These are phyloP conservation scores for Diplogasteroides magnus DNA, from an alignment of 1,140 invertebrate genomes.

Conservation along the genomic window DNA sequence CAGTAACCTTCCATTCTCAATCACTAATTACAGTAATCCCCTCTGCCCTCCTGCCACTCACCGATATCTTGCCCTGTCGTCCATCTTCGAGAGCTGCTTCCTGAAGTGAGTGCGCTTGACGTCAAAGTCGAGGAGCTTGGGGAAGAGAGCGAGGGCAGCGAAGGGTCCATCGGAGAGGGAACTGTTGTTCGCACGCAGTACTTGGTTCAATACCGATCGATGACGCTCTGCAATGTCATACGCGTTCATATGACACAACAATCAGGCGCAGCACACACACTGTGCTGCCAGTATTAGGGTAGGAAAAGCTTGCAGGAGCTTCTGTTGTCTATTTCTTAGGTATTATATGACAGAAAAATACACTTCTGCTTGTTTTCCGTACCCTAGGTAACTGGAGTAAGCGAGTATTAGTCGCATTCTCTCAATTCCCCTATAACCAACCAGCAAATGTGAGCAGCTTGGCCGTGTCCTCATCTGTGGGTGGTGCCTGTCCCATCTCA, in stretches of 20 bases:
- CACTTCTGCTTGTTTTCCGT: too few relatives aligned
- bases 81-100: slow-evolving; percentile 46
- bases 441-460: slow-evolving; percentile 49
- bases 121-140: slow-evolving; percentile 82
- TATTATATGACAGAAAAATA: too few relatives aligned
- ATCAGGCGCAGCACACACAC: too few relatives aligned
- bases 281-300: too few relatives aligned
- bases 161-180: slow-evolving; percentile 71
- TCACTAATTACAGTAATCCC: slow-evolving; percentile 25
- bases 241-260: too few relatives aligned
- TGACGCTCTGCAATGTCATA: slow-evolving; percentile 76
- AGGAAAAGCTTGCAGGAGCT: too few relatives aligned
- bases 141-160: slow-evolving; percentile 81
- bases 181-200: slow-evolving; percentile 76
- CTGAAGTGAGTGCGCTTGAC: slow-evolving; percentile 84
- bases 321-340: too few relatives aligned
- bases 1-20: slow-evolving; percentile 1
- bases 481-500: slow-evolving; percentile 50
- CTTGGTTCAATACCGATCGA: slow-evolving; percentile 83
- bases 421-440: too few relatives aligned
- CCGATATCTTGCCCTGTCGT: slow-evolving; percentile 12
- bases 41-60: slow-evolving; percentile 19
- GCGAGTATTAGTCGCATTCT: too few relatives aligned
- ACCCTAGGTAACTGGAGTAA: too few relatives aligned
- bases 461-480: slow-evolving; percentile 24